Percentiles rank a stretch among this genome's conserved stretches.
Conservation (phyloP, 2,888 invertebrate species). For the Conomelus anceps region DNA sequence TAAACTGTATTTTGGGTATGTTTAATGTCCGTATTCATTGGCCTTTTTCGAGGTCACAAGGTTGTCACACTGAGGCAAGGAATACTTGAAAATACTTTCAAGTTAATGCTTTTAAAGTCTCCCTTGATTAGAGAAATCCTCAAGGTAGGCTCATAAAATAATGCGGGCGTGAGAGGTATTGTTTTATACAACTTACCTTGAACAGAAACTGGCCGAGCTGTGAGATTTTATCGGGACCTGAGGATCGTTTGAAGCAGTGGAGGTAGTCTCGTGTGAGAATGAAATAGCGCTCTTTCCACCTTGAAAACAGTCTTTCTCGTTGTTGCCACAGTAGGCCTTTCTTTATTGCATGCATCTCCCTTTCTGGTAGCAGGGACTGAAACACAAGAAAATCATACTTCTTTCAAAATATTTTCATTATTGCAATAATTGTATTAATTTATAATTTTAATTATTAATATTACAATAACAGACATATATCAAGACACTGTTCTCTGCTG, state of each 20-base stretch:
- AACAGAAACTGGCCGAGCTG: slow-evolving; percentile 62
- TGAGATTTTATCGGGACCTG: slow-evolving; percentile 50
- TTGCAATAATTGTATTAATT: neutral
- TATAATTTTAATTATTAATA: too few species aligned
- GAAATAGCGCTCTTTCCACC: slow-evolving; percentile 62
- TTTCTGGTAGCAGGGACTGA: slow-evolving; percentile 33
- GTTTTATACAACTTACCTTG: slow-evolving; percentile 44
- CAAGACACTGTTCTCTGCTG: too few species aligned
- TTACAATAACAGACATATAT: too few species aligned
- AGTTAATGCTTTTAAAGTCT: too few species aligned
- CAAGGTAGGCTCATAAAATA: too few species aligned
- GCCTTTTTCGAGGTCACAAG: too few species aligned
- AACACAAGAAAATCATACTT: slow-evolving; percentile 25
- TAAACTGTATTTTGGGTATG: too few species aligned
- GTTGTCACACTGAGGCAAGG: too few species aligned
- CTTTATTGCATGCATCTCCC: slow-evolving; percentile 51
- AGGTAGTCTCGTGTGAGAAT: slow-evolving; percentile 58
- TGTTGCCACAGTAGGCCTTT: slow-evolving; percentile 58
- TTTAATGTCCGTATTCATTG: too few species aligned
- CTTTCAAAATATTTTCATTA: neutral
- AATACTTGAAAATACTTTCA: too few species aligned
- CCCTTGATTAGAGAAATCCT: too few species aligned
- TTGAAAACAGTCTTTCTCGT: slow-evolving; percentile 55
- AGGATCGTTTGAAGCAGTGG: slow-evolving; percentile 57
- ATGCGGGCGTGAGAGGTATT: too few species aligned